Evolutionary conservation across 1,140 invertebrate genomes (phyloP), one percentile per base, ranked within the genome.

Genomic region (Calephelis nemesis): DNA sequence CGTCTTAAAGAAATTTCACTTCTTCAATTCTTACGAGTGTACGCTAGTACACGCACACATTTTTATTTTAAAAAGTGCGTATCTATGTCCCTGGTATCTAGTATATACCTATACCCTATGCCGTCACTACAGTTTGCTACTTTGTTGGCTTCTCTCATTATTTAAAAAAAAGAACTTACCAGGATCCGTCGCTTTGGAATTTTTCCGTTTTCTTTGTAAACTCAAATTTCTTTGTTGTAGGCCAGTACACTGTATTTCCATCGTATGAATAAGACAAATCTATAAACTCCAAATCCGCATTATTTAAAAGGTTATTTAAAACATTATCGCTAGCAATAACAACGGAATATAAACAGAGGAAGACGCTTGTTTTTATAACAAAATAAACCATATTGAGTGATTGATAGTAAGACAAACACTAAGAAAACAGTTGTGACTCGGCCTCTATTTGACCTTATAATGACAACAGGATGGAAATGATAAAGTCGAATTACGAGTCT

Each of bases 221-320:
- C 54, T 65, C 49, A 73, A 90, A 90, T 5, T 71, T 69, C 69
- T 72, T 49, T 12, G 8, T 62, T 58, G 69, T 65, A 5, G 84
- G 81, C 88, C 87, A 93, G 75, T 91, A 92, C 50, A 91, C 73
- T 5, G 92, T 91, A 45, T 84, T 52, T 68, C 88, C 86, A 74
- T 92, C 79, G 70, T 92, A 92, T 11, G 85, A 71, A 77, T 92
- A 89, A 42, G 87, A 88, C 52, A 93, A 76, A 77, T 93, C 92
- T 50, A 91, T 78, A 67, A 87, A 91, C 63, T 91, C 84, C 65
- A 86, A 85, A n/a, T 82, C 74, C 12, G 83, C 85, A 68, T 72
- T 84, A 67, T 85, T 87, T 62, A 92, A 67, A 48, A 82, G 49
- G 48, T 78, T 63, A 67, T 85, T 83, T 42, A 86, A 72, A 58